These are phyloP conservation scores for Arctopsyche grandis DNA, from an alignment of 1,140 invertebrate species.

Conservation along the genomic window DNA sequence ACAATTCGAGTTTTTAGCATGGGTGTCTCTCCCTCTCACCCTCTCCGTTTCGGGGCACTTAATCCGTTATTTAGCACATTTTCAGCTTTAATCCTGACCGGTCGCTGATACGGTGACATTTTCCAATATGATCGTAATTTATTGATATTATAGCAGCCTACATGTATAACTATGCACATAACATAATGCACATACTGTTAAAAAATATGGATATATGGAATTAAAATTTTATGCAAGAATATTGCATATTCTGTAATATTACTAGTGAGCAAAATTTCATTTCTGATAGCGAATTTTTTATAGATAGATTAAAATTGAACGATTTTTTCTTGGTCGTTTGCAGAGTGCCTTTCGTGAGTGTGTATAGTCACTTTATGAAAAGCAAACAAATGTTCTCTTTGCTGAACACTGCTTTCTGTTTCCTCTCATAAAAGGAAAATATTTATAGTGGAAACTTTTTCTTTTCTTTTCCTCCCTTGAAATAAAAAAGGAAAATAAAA, in stretches of 20 bases:
- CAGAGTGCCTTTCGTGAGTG: neutral
- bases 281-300: neutral
- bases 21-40: neutral
- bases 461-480: neutral
- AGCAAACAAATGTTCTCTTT: slow-evolving; percentile 34
- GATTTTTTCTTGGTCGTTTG: neutral
- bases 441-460: slow-evolving; percentile 31
- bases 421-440: slow-evolving; percentile 21
- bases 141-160: neutral
- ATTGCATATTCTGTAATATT: no score
- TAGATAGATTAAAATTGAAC: no score
- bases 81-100: neutral
- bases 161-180: neutral
- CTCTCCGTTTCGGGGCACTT: neutral
- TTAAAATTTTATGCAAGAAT: no score
- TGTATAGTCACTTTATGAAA: slow-evolving; percentile 30
- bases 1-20: neutral
- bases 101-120: neutral
- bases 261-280: no score
- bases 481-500: neutral
- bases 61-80: slow-evolving; percentile 4
- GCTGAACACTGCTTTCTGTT: slow-evolving; percentile 25
- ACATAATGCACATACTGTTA: no score
- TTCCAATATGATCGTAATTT: neutral
- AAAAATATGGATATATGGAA: no score